These are phyloP conservation scores for Alaudala cheleensis DNA, from an alignment of 2,113 vertebrate genomes.

Conservation along the genomic window DNA sequence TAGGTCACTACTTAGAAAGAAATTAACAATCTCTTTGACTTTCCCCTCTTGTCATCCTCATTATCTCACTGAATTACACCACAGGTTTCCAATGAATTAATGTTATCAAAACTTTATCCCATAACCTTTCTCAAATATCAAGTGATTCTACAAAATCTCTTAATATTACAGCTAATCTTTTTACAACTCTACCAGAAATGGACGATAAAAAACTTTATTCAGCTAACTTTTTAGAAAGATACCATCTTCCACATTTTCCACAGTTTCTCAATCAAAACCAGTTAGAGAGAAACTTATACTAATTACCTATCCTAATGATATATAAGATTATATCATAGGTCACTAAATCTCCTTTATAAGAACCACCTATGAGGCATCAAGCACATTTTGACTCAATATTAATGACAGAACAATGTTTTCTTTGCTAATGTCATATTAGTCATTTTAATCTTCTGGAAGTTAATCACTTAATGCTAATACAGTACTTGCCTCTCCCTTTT, in stretches of 20 bases:
- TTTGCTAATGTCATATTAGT: conserved; percentile 15
- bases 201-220: not conserved
- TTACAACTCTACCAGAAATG: not conserved
- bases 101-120: not conserved
- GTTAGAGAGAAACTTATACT: not conserved
- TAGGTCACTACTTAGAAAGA: not conserved
- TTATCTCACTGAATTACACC: not conserved
- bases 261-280: not conserved
- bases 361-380: not conserved
- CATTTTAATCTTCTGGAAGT: conserved; percentile 7
- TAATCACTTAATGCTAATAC: conserved; percentile 3
- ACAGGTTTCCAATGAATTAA: not conserved
- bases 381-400: not conserved
- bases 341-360: not conserved
- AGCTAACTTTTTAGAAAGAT: not conserved
- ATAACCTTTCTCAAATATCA: conserved; percentile 20
- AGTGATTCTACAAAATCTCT: not conserved
- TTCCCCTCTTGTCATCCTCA: not conserved
- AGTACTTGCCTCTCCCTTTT: not conserved
- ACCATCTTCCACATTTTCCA: not conserved
- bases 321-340: not conserved
- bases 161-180: not conserved
- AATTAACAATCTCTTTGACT: not conserved
- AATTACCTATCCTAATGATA: not conserved
- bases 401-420: conserved; percentile 24